Base-by-base conservation (phyloP, 2,888 invertebrate species). In the Lasioglossum leucozonium region DNA sequence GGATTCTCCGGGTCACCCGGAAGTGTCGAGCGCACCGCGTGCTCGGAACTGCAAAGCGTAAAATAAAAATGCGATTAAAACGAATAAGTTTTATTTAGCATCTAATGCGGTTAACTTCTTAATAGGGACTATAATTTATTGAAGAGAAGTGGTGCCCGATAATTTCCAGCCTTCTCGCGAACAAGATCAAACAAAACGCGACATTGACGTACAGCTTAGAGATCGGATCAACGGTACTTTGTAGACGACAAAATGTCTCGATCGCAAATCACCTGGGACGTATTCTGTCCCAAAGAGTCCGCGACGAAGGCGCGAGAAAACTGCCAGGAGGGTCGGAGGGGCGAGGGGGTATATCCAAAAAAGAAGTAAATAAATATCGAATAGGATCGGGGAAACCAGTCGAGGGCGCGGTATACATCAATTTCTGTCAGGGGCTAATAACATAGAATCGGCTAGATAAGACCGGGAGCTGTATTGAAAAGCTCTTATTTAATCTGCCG, bases 401-500 rank as follows among this genome's bases (percentile, higher is more conserved):
- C 79, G 77, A 74, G 73, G 71, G 65, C 69, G 69, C 37, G 77
- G 77, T 62, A 75, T 65, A 82, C 71, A 71, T 88, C 79, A 78
- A 89, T 87, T 87, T 83, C 83, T 86, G 82, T 73, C 82, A 81
- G 55, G 55, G 82, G 82, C 78, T 90, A 89, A 90, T 89, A 90
- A 89, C 85, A 80, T 77, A 81, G 82, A 84, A 82, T 90, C 83
- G 75, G 69, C 69, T 72, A 85, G 89, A 89, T 88, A 90, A 90
- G 86, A 90, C 90, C 90, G 72, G 90, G 55, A 90, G 90, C 87
- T 55, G 88, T 72, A 89, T 90, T 79, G 87, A 88, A 90, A 89
- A 85, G 89, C 86, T 82, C 81, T 87, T 88, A 88, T 87, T 90
- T 90, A 88, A 90, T 90, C 85, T 90, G 84, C 65, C 82, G 77